These are phyloP conservation scores for Cryptosula pallasiana DNA, from an alignment of 2,888 invertebrate species.

Conservation along the genomic window DNA sequence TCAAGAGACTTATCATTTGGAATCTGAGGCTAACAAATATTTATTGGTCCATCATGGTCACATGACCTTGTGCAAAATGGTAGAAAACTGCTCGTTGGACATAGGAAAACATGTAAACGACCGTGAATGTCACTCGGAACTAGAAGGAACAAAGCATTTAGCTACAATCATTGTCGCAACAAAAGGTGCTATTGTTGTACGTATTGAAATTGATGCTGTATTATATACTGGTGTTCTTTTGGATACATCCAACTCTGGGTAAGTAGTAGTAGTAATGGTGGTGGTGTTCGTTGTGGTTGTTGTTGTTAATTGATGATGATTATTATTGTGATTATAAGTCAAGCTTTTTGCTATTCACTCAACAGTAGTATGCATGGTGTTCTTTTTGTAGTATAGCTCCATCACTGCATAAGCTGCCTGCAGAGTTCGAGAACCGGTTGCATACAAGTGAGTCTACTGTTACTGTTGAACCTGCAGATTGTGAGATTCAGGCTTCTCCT, in stretches of 20 bases:
- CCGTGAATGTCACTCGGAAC: neutral
- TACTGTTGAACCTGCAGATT: neutral
- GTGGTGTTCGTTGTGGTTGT: too few relatives aligned
- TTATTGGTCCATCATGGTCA: neutral
- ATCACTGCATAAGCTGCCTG: neutral
- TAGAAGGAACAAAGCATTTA: constrained; percentile 10
- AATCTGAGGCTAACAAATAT: too few relatives aligned
- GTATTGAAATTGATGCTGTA: neutral
- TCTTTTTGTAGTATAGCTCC: neutral
- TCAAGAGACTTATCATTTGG: too few relatives aligned
- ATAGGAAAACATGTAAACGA: neutral
- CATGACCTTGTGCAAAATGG: constrained; percentile 18
- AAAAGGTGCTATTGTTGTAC: constrained; percentile 4
- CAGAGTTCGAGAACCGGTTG: neutral
- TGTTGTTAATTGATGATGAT: too few relatives aligned
- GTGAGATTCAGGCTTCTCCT: neutral
- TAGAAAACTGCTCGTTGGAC: constrained; percentile 1
- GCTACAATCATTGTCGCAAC: neutral
- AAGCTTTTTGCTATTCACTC: too few relatives aligned
- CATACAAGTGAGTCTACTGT: neutral
- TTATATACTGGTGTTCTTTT: constrained; percentile 1
- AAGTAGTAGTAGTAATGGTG: too few relatives aligned
- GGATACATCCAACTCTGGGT: neutral
- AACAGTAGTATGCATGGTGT: too few relatives aligned
- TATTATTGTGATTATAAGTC: too few relatives aligned